phyloP scores from a whole-genome alignment of 2,888 invertebrate species.

The Drosophila quinaria region DNA sequence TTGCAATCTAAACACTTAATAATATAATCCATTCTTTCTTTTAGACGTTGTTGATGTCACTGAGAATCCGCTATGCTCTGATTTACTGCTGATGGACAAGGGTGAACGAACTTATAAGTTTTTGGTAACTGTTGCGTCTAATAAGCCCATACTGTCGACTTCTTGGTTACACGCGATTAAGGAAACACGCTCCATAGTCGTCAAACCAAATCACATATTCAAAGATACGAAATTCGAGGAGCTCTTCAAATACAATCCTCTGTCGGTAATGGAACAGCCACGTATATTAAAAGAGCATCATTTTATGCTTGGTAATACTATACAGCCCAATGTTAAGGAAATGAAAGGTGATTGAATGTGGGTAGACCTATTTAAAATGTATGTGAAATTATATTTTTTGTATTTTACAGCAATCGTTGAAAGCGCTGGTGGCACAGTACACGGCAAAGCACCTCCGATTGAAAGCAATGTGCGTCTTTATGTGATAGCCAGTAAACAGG shows the following conservation, averaged over 20 bases:
- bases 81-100: conserved; percentile 67
- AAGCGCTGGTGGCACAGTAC: conserved; percentile 60
- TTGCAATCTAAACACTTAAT: background rate
- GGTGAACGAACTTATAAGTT: conserved; percentile 74
- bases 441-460: conserved; percentile 23
- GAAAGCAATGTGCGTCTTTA: conserved; percentile 31
- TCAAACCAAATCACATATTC: conserved; percentile 56
- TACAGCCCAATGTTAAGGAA: conserved; percentile 46
- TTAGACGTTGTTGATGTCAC: conserved; percentile 44
- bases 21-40: background rate
- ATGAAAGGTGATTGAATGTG: conserved; percentile 48
- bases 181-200: conserved; percentile 20
- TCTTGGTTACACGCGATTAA: conserved; percentile 51
- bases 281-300: conserved; percentile 36
- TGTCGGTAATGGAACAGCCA: conserved; percentile 26
- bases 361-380: background rate
- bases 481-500: conserved; percentile 42
- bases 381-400: background rate
- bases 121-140: conserved; percentile 48
- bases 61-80: conserved; percentile 50
- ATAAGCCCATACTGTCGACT: conserved; percentile 54
- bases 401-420: conserved; percentile 52
- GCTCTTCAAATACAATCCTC: conserved; percentile 51
- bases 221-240: conserved; percentile 46
- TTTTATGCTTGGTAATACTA: conserved; percentile 50